A percentile compares a stretch with the other conserved stretches of the same genome.
These are phyloP conservation scores for Tympanoctomys barrerae DNA, from an alignment of 2,797 vertebrate species.

Conservation along the genomic window DNA sequence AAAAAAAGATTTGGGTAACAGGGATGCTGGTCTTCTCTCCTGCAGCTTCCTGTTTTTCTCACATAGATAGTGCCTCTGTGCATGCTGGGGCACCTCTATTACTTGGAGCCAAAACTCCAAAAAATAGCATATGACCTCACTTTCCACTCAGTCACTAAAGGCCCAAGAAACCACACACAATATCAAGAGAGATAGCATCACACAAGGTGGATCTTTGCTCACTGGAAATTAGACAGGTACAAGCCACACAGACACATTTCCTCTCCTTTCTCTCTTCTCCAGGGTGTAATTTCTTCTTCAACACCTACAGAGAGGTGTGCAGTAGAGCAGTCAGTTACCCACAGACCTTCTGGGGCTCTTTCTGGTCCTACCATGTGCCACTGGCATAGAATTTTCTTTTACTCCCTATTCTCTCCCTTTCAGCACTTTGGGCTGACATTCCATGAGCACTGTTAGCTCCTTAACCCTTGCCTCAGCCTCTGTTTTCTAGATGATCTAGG, in stretches of 20 bases:
- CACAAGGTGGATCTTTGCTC: neutral
- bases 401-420: neutral
- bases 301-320: neutral
- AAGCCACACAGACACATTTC: neutral
- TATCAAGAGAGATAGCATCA: neutral
- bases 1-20: neutral
- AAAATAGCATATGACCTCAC: neutral
- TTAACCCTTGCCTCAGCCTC: neutral
- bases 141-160: neutral
- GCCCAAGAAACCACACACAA: neutral
- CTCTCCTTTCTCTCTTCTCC: neutral
- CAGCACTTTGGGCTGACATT: neutral
- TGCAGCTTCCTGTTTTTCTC: neutral
- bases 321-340: neutral
- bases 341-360: neutral
- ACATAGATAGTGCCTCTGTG: neutral
- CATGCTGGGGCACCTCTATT: neutral
- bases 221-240: neutral
- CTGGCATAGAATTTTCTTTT: neutral
- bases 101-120: neutral
- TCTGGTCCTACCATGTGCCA: rapidly evolving
- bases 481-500: neutral
- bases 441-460: neutral
- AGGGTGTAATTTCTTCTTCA: neutral
- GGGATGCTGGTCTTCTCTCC: neutral